Evolutionary conservation across 2,888 invertebrate genomes (phyloP), one percentile per base, ranked within the genome.

Genomic region (Drosophila merina): DNA sequence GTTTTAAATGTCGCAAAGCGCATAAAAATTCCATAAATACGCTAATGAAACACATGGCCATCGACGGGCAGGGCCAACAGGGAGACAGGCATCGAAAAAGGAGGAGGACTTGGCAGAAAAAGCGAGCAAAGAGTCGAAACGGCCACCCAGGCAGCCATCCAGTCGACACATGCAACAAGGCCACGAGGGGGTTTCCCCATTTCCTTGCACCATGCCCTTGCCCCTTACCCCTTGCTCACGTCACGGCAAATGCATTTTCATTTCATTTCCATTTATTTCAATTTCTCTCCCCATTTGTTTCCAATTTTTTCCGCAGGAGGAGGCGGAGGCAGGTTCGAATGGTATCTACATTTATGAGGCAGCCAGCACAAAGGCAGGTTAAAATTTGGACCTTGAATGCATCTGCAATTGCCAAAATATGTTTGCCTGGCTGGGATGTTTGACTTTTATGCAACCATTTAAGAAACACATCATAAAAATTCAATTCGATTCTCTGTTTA

Each of bases 381-480:
- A 38, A 55, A 45, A 50, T 72, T 45, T 51, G 42, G 68, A 52
- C 72, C 33, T 57, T 48, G 57, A 60, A 51, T 58, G 60, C 42
- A 66, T 44, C 33, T 49, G 44, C 54, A 62, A 45, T 45, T 26
- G 36, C 38, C 45, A 52, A 52, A 66, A 51, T 55, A 25, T 54
- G 4, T 49, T 30, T 36, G 36, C 7, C 42, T 30, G 20, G 14
- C 58, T 58, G 63, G 66, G 44, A 69, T 72, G 73, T 74, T 76
- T 85, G 87, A 69, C 72, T 75, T 80, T 85, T 86, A 84, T 86
- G 87, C 86, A 86, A 77, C 74, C 84, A 81, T 82, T 89, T 78
- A 81, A 78, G 77, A 86, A 81, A 78, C 88, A 88, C 86, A 80
- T 80, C 83, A 86, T 89, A 88, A 88, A 84, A 86, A 82, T 88